Conservation (phyloP, 2,888 invertebrate species). For the Opisthograptis luteolata region DNA sequence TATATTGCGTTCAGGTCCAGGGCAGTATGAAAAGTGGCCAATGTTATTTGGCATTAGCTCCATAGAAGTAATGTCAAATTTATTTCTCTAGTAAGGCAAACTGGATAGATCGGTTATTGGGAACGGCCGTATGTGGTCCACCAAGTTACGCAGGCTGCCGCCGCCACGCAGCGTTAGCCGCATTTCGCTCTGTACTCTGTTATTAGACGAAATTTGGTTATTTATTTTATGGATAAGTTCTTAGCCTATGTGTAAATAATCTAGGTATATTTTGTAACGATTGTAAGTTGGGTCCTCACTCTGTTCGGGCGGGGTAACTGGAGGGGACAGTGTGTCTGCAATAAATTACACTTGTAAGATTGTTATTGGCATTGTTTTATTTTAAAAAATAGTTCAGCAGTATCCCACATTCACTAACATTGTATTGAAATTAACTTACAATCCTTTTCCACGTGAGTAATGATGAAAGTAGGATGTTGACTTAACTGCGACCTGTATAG, state of each 20-base stretch:
- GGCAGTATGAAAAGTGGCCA: no score
- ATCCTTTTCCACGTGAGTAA: no score
- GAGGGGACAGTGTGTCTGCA: slow-evolving; percentile 80
- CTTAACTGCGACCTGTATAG: no score
- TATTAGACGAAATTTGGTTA: slow-evolving; percentile 74
- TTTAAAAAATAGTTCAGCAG: slow-evolving; percentile 26
- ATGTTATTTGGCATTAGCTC: no score
- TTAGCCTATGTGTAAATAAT: slow-evolving; percentile 64
- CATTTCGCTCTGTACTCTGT: slow-evolving; percentile 59
- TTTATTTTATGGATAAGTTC: slow-evolving; percentile 68
- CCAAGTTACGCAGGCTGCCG: not conserved
- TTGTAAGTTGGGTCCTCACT: slow-evolving; percentile 69
- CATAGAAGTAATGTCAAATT: no score
- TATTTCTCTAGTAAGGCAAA: no score
- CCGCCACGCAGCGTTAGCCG: slow-evolving; percentile 35
- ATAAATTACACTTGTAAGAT: slow-evolving; percentile 79
- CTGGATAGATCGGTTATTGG: no score
- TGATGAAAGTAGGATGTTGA: no score
- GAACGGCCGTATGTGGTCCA: no score
- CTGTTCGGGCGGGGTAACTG: slow-evolving; percentile 76
- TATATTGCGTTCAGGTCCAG: no score
- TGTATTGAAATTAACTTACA: no score
- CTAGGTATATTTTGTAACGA: slow-evolving; percentile 64
- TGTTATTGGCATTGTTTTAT: slow-evolving; percentile 44
- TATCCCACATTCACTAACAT: no score